Percentiles rank a stretch among this genome's conserved stretches.
Evolutionary conservation across 2,888 invertebrate genomes (phyloP).

Genomic region (Balanococcus diminutus): DNA sequence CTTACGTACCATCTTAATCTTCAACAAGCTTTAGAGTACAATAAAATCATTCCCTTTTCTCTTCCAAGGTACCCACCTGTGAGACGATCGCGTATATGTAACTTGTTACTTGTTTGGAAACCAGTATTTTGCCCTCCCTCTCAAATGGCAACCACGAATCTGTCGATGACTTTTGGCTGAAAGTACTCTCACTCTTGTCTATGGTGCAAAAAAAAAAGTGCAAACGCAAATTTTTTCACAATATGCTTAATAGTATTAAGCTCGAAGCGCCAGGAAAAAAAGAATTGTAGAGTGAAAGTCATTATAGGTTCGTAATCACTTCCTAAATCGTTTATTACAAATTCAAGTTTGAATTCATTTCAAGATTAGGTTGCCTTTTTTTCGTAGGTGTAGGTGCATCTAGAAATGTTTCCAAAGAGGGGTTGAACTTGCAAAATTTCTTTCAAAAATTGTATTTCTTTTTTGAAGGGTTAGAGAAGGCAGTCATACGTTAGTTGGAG

Average conservation of each 20-base stretch:
- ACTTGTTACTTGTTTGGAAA: conserved; percentile 1
- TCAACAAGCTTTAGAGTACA: not conserved
- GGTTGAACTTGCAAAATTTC: too few species aligned
- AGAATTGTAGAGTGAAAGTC: not conserved
- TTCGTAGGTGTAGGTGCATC: not conserved
- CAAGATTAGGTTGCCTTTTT: not conserved
- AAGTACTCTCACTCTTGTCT: not conserved
- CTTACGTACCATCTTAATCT: conserved; percentile 1
- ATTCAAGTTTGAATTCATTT: not conserved
- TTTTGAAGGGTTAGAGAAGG: too few species aligned
- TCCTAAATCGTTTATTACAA: not conserved
- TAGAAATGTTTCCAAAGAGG: too few species aligned
- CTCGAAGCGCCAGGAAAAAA: not conserved
- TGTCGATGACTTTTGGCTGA: not conserved
- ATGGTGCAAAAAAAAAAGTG: not conserved
- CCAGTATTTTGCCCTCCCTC: not conserved
- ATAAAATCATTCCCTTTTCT: not conserved
- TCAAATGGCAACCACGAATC: not conserved
- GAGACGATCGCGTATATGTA: not conserved
- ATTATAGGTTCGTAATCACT: not conserved
- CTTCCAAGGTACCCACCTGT: not conserved
- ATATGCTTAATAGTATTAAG: not conserved
- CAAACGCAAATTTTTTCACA: not conserved
- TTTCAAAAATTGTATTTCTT: too few species aligned
- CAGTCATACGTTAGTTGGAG: too few species aligned